Conservation (phyloP, 2,888 invertebrate species). For the Sericinus montela region DNA sequence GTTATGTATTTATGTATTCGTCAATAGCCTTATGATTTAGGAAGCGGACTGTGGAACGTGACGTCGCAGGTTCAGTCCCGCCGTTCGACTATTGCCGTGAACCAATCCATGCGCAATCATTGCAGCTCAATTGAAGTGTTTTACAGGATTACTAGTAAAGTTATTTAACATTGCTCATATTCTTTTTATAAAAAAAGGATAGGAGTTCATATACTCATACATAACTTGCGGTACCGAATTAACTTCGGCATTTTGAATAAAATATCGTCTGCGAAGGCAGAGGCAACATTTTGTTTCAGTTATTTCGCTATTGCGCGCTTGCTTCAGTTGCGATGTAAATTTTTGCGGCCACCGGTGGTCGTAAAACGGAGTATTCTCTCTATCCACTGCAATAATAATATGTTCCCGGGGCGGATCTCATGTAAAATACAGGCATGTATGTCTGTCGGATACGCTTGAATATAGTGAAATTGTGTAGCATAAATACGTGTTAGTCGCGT, state of each 20-base stretch:
- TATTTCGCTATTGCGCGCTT: no score
- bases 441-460: background rate
- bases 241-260: conserved; percentile 3
- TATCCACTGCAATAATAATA: conserved; percentile 10
- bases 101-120: no score
- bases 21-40: no score
- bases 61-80: no score
- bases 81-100: no score
- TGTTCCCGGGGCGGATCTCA: background rate
- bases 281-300: background rate
- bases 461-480: background rate
- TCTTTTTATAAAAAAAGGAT: no score
- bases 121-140: no score
- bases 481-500: background rate
- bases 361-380: conserved; percentile 7
- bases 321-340: conserved; percentile 15
- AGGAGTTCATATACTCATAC: background rate
- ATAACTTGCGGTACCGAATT: background rate
- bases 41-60: no score
- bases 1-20: no score
- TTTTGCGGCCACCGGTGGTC: conserved; percentile 5
- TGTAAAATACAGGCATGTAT: background rate
- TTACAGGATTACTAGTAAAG: no score
- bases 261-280: background rate
- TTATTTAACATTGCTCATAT: no score